Percentiles rank a stretch among this genome's conserved stretches.
Evolutionary conservation across 1,140 invertebrate genomes (phyloP).

Genomic region (Zaprionus nigranus): DNA sequence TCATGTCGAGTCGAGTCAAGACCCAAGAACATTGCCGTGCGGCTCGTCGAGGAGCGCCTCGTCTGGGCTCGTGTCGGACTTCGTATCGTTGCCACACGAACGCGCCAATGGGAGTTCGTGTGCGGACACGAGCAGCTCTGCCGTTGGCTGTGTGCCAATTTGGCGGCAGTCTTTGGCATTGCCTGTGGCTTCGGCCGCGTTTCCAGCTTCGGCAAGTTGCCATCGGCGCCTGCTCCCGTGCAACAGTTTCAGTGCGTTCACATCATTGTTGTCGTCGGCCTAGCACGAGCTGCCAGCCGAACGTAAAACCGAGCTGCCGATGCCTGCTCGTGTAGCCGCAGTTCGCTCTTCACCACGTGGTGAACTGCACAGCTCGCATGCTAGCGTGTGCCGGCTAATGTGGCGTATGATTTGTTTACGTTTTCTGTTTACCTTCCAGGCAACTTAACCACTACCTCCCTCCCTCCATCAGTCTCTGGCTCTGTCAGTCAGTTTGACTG

Average conservation of each 20-base stretch:
- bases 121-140: constrained; percentile 34
- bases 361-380: constrained; percentile 19
- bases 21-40: too few species aligned
- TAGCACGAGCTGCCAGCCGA: not conserved
- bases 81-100: constrained; percentile 9
- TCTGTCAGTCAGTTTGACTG: constrained; percentile 3
- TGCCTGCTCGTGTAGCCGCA: not conserved
- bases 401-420: constrained; percentile 59
- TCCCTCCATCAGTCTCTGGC: not conserved
- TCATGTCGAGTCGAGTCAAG: not conserved
- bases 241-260: not conserved
- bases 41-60: not conserved
- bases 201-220: constrained; percentile 47
- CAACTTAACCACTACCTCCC: not conserved
- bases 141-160: constrained; percentile 72
- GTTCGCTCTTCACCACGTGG: constrained; percentile 39
- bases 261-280: not conserved
- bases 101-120: constrained; percentile 8
- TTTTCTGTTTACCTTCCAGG: constrained; percentile 73
- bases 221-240: constrained; percentile 63
- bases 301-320: not conserved
- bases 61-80: not conserved
- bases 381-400: constrained; percentile 22
- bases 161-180: constrained; percentile 18
- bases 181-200: constrained; percentile 20